These are phyloP conservation scores for Spea multiplicata DNA, from an alignment of 2,113 vertebrate species.

Conservation along the genomic window DNA sequence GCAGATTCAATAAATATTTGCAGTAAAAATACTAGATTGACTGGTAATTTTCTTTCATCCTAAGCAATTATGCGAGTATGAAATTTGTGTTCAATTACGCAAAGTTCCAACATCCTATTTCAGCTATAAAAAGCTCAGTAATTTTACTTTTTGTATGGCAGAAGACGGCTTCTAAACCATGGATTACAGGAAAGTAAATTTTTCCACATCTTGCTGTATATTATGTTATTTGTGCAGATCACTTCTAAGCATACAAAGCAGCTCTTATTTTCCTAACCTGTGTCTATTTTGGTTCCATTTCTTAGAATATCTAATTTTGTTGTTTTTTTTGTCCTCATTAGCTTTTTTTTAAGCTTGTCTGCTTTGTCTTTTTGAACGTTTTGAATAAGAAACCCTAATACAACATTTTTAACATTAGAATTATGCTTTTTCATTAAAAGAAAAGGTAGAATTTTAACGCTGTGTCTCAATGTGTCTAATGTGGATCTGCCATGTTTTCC, in stretches of 20 bases:
- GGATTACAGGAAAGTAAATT: conserved; percentile 37
- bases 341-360: background rate
- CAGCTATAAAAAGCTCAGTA: conserved; percentile 32
- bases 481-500: no score
- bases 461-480: no score
- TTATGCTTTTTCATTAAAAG: background rate
- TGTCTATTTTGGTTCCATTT: background rate
- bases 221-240: conserved; percentile 20
- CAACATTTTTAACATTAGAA: background rate
- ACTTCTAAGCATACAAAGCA: conserved; percentile 19
- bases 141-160: conserved; percentile 36
- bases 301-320: background rate
- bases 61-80: conserved; percentile 29
- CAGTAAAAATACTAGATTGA: conserved; percentile 27
- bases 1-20: conserved; percentile 43
- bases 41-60: conserved; percentile 42
- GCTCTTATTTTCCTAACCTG: conserved; percentile 19
- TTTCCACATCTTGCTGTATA: conserved; percentile 33
- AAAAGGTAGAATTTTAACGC: no score
- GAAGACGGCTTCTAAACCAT: conserved; percentile 19
- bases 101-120: conserved; percentile 18
- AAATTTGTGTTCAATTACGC: conserved; percentile 38
- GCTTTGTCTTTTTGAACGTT: background rate
- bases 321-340: background rate
- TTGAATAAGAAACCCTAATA: background rate